Conservation (phyloP, 92 coral and sea anemone genomes). For the Porites divaricata region DNA sequence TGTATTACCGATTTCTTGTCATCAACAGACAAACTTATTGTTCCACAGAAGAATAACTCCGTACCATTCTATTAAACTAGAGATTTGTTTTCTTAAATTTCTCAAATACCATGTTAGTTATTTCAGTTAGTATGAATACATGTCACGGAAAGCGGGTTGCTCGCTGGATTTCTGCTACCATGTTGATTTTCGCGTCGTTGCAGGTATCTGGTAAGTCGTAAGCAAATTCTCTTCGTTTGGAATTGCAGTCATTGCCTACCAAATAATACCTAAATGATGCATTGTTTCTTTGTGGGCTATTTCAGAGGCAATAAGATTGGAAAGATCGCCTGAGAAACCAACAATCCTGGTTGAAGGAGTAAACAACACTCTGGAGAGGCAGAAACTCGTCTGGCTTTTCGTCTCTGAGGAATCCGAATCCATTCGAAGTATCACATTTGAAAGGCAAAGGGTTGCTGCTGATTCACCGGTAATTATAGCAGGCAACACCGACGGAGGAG, state of each 20-base stretch:
- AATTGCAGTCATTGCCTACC: not conserved
- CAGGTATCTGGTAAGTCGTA: not conserved
- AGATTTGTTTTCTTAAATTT: too few relatives aligned
- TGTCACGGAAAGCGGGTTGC: not conserved
- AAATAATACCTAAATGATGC: not conserved
- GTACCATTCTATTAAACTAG: too few relatives aligned
- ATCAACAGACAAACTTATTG: too few relatives aligned
- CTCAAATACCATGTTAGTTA: not conserved
- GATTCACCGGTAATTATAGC: not conserved
- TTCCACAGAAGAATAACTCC: too few relatives aligned
- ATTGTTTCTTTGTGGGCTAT: not conserved
- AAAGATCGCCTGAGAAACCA: not conserved
- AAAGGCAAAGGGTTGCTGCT: not conserved
- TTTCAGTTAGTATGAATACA: not conserved
- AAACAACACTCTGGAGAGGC: not conserved
- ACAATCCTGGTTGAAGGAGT: not conserved
- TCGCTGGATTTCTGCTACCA: not conserved
- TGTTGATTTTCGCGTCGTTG: not conserved
- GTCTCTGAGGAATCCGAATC: not conserved
- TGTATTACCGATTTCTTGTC: not conserved
- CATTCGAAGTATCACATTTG: not conserved
- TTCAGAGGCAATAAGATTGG: not conserved
- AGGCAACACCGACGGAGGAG: too few relatives aligned
- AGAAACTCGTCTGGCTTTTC: not conserved
- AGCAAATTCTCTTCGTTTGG: too few relatives aligned